Evolutionary conservation across 2,797 vertebrate genomes (phyloP).

Genomic region (Emys orbicularis): DNA sequence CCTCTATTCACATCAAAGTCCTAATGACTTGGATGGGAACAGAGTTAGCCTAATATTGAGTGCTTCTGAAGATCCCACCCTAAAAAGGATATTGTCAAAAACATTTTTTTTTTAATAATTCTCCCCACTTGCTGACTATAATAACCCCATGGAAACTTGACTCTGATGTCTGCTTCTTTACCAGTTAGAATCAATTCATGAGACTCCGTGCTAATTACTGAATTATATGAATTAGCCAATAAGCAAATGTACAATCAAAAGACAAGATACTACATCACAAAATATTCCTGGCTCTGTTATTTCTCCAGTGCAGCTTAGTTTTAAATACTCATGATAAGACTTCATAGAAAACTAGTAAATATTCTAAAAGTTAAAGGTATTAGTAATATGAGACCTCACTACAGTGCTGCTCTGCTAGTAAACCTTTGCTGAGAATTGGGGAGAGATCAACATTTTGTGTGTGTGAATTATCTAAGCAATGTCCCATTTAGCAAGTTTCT

Average conservation of each 20-base stretch:
- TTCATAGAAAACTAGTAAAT: too few relatives aligned
- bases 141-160: background rate
- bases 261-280: background rate
- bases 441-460: too few relatives aligned
- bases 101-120: background rate
- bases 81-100: background rate
- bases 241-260: background rate
- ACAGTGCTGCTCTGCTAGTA: too few relatives aligned
- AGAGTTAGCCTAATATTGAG: background rate
- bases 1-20: background rate
- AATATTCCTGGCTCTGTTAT: too few relatives aligned
- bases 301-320: too few relatives aligned
- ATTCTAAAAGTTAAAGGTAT: too few relatives aligned
- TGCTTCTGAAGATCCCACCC: background rate
- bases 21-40: background rate
- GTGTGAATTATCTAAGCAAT: too few relatives aligned
- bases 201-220: background rate
- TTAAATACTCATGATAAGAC: too few relatives aligned
- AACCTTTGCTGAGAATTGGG: too few relatives aligned
- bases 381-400: too few relatives aligned
- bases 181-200: background rate
- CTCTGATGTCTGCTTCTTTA: background rate
- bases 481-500: background rate
- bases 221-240: background rate
- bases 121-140: background rate